Base-by-base conservation (phyloP, 2,888 invertebrate genomes). In the Drosophila niveifrons region DNA sequence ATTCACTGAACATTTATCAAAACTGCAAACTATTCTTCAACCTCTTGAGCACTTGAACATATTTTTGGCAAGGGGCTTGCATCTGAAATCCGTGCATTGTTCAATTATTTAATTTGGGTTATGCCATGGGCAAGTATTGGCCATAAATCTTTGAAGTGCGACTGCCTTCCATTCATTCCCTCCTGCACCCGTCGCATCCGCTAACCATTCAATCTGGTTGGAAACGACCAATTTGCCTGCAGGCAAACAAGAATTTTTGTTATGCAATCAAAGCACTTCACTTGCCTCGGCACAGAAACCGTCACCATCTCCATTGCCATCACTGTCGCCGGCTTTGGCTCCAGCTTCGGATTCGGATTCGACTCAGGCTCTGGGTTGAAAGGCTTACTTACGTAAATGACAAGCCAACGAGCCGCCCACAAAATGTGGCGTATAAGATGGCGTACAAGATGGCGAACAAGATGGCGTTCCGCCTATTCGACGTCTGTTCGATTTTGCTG, bases 231-330 rank as follows among this genome's bases (percentile, higher is more conserved):
- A 72, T 70, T 75, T 67, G 63, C 82, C 31, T 52, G 68, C 64
- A 63, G 77, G 52, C 72, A 77, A 70, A 63, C 70, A 66, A 75
- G 43, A 18, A 44, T 56, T 61, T 61, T 69, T 66, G 76, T 80
- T 80, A 80, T 74, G 80, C 82, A 80, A 81, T 80, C 77, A 59
- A 62, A 74, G 65, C 56, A 74, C 78, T 77, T 78, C 56, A 77
- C 74, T 67, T 36, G 59, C 73, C 64, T 55, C 53, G 31, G 10
- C 53, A 18, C n/a, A 36, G 36, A 36, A 36, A 36, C 28, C 52
- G 41, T 8, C 39, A 10, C 39, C 18, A 3, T 8, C 18, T 4
- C 28, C 52, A 41, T 8, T 13, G 7, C 41, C 23, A 4, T 9
- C 18, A 23, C 23, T 15, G 1, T 4, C n/a, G n/a, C n/a, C n/a